Conservation (phyloP, 2,888 invertebrate species). For the Sphaerophoria rueppellii region DNA sequence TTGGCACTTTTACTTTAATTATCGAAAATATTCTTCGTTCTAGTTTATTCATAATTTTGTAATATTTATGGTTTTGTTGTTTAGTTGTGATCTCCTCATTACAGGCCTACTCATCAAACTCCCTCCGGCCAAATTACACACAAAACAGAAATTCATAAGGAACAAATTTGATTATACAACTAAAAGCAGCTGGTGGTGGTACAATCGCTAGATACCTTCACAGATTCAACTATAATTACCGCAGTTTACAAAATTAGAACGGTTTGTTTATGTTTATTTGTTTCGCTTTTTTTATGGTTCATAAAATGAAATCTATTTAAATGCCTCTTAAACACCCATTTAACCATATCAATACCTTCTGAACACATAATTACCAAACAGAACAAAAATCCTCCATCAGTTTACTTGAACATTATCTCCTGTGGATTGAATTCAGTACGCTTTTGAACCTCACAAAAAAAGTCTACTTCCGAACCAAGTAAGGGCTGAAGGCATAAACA, state of each 20-base stretch:
- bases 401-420: constrained; percentile 13
- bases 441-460: constrained; percentile 3
- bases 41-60: no score
- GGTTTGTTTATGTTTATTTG: constrained; percentile 49
- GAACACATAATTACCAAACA: background rate
- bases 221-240: no score
- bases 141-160: no score
- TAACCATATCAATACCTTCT: constrained; percentile 28
- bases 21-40: no score
- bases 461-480: background rate
- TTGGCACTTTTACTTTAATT: no score
- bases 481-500: constrained; percentile 5
- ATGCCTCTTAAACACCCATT: constrained; percentile 64
- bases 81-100: no score
- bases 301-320: constrained; percentile 57
- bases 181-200: no score
- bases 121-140: no score
- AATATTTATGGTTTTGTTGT: no score
- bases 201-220: no score
- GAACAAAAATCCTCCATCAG: background rate
- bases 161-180: no score
- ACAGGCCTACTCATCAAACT: no score
- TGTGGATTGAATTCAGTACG: constrained; percentile 25
- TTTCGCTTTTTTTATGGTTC: constrained; percentile 49
- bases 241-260: constrained; percentile 22